Conservation (phyloP, 1,140 invertebrate genomes). For the Papilio machaon region DNA sequence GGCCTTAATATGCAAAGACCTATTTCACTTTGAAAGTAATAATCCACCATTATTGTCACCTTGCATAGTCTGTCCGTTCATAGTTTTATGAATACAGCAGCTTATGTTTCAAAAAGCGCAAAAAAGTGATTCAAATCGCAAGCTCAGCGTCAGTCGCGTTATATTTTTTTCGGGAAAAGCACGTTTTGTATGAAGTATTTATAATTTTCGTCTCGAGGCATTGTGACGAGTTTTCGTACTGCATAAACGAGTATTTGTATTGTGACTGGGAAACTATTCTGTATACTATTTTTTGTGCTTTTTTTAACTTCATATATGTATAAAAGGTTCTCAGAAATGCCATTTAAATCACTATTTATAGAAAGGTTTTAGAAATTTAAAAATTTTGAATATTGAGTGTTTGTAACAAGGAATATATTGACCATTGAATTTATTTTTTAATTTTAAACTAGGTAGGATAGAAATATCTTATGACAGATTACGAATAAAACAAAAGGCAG, state of each 20-base stretch:
- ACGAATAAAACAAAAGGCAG: no score
- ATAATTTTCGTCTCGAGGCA: conserved; percentile 68
- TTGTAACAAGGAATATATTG: no score
- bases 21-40: no score
- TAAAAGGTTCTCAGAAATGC: background rate
- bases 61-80: no score
- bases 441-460: no score
- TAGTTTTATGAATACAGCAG: background rate
- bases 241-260: conserved; percentile 15
- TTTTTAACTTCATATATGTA: background rate
- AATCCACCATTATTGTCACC: no score
- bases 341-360: background rate
- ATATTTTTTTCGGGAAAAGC: conserved; percentile 52
- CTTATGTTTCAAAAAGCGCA: conserved; percentile 23
- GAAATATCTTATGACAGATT: no score
- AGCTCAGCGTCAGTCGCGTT: conserved; percentile 45
- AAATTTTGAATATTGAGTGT: no score
- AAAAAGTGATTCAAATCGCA: conserved; percentile 32
- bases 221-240: conserved; percentile 54
- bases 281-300: background rate
- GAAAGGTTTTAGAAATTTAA: background rate
- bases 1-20: no score
- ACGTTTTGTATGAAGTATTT: conserved; percentile 57
- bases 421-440: no score
- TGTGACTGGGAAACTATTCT: background rate